Base-by-base conservation (phyloP, 2,888 invertebrate genomes). In the Acleris literana region DNA sequence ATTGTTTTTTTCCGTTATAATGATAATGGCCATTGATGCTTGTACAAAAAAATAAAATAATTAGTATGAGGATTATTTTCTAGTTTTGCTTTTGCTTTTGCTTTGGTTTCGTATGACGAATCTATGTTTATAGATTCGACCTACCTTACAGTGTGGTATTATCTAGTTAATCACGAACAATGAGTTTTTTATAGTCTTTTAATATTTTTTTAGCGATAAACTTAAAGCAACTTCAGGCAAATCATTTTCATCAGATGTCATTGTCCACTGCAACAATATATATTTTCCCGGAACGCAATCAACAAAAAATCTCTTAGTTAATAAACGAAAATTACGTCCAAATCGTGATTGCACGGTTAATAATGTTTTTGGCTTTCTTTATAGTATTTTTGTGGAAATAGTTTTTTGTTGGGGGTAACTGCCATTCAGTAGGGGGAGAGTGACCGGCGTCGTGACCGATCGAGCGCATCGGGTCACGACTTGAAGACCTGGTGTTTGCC, bases 341-440 rank as follows among this genome's bases (percentile, higher is more conserved):
- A 43, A 25, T 87, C 90, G 90, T 90, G 90, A 90, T 85, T 78
- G 77, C 80, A 87, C 87, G 88, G 81, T 87, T 81, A 80, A 74
- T 71, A 83, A 80, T 66, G 63, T 69, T 64, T 61, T 69, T 68
- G 58, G 63, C 69, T 64, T 74, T 76, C 76, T 74, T 78, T 77
- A 75, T 77, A 75, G 72, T 66, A 72, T 76, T 78, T 77, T 78
- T 76, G 73, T 63, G 72, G 68, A 66, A 46, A 65, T 71, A 68
- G 69, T 70, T 64, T 70, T 72, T 73, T 76, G 66, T 64, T 67
- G 62, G 68, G 72, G 73, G 77, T 76, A 77, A 79, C 77, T 77
- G 79, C 80, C 86, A 87, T 88, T 88, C 81, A 88, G 72, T 74
- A 83, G 66, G 64, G 70, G 70, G 67, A 76, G 76, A 76, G 68